Base-by-base conservation (phyloP, 2,888 invertebrate species). In the Microdon myrmicae region DNA sequence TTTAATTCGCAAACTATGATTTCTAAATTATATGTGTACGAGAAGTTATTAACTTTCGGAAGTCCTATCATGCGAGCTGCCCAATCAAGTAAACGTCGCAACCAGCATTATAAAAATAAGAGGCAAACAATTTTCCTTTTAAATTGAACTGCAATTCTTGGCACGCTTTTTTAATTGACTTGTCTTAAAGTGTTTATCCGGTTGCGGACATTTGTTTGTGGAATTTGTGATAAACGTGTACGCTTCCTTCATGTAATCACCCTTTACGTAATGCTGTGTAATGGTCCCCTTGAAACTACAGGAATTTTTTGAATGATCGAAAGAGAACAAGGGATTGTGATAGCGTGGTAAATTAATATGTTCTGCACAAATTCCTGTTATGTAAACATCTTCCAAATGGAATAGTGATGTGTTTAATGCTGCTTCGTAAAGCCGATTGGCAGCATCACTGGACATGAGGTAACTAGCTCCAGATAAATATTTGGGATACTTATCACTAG, bases 391-490 rank as follows among this genome's bases (percentile, higher is more conserved):
- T 75, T 91, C 91, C 25, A 91, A 78, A 73, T 92, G 90, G 69
- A 92, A 85, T 41, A 90, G 81, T 3, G 87, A 85, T 1, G 87
- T 90, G 43, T 80, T 81, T 2, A 90, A 75, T 0, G 91, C 87
- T 2, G 87, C 85, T 26, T 82, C 77, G 75, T 89, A 90, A 3
- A 93, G 79, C 37, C 83, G 85, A 4, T 75, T 76, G 0, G 87
- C 88, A 1, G 89, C 84, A 68, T 87, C 85, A 1, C 84, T 76
- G 1, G 90, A 88, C 82, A 92, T 84, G 3, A 87, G 83, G 79
- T 93, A 93, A 2, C 89, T 90, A 1, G 90, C 90, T 7, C 93
- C 93, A 0, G 92, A 91, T 44, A 92, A 77, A 77, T 92, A 93
- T 69, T 87, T 86, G 2, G 92, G 93, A 82, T 91, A 92, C 34